Conservation (phyloP, 2,888 invertebrate species). For the Buathra laborator region DNA sequence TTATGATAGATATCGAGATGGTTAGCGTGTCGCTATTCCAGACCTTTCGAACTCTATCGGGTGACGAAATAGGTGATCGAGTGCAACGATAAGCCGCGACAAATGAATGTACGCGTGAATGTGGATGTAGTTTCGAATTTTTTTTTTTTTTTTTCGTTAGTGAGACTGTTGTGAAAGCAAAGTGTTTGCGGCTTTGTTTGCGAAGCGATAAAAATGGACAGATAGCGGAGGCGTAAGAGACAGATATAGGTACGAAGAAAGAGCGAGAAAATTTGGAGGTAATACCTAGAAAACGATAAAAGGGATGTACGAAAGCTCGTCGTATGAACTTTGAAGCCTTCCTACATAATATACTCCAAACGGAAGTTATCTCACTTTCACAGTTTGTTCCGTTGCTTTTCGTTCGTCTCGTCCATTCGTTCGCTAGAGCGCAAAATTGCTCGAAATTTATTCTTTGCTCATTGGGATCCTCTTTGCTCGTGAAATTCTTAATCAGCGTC, state of each 20-base stretch:
- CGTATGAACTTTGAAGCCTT: conserved; percentile 84
- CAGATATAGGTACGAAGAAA: conserved; percentile 15
- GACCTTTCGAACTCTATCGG: conserved; percentile 62
- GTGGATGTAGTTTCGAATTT: conserved; percentile 25
- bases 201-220: conserved; percentile 9
- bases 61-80: conserved; percentile 65
- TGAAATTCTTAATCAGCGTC: conserved; percentile 78
- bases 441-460: conserved; percentile 90
- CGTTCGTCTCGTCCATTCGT: conserved; percentile 88
- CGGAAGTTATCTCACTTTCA: conserved; percentile 85
- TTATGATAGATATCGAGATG: conserved; percentile 15
- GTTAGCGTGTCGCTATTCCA: conserved; percentile 32
- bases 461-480: conserved; percentile 77
- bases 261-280: conserved; percentile 62
- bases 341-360: conserved; percentile 84
- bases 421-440: conserved; percentile 93
- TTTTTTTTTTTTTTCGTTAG: conserved; percentile 21
- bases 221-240: conserved; percentile 22
- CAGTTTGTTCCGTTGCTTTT: conserved; percentile 82
- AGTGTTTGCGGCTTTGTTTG: conserved; percentile 19
- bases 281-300: conserved; percentile 84
- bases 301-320: conserved; percentile 82
- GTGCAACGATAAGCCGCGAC: conserved; percentile 55
- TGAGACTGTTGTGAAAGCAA: conserved; percentile 15
- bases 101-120: conserved; percentile 37